Conservation (phyloP, 2,888 invertebrate genomes). For the Oasisia sp. region DNA sequence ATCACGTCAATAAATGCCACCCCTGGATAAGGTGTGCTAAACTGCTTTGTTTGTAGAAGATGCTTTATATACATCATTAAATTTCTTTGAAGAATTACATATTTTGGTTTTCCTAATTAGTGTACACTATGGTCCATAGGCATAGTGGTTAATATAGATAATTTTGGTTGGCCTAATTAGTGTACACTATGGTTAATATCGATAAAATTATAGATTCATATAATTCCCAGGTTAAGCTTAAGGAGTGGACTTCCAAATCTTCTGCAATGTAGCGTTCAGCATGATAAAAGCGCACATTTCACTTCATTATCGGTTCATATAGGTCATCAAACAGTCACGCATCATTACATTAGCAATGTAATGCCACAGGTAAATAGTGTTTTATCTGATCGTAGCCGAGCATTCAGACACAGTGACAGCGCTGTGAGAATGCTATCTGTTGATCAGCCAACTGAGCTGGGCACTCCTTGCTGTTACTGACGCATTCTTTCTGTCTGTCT, state of each 20-base stretch:
- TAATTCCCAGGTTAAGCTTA: no score
- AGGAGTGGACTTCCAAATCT: neutral
- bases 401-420: neutral
- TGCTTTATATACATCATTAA: neutral
- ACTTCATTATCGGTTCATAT: neutral
- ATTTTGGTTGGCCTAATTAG: no score
- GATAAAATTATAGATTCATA: neutral
- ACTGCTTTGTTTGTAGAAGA: neutral
- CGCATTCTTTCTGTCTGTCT: neutral
- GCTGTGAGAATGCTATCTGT: neutral
- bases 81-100: neutral
- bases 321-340: neutral
- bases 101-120: no score
- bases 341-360: neutral
- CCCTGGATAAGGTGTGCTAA: neutral
- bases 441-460: neutral
- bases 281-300: neutral
- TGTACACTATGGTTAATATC: no score
- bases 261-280: neutral
- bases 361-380: neutral
- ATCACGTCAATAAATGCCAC: neutral
- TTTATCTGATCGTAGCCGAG: neutral
- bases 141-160: no score
- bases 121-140: no score
- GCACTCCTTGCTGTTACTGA: neutral